Evolutionary conservation across 2,113 vertebrate genomes (phyloP), one percentile per base, ranked within the genome.

Genomic region (Tetraodon nigroviridis): DNA sequence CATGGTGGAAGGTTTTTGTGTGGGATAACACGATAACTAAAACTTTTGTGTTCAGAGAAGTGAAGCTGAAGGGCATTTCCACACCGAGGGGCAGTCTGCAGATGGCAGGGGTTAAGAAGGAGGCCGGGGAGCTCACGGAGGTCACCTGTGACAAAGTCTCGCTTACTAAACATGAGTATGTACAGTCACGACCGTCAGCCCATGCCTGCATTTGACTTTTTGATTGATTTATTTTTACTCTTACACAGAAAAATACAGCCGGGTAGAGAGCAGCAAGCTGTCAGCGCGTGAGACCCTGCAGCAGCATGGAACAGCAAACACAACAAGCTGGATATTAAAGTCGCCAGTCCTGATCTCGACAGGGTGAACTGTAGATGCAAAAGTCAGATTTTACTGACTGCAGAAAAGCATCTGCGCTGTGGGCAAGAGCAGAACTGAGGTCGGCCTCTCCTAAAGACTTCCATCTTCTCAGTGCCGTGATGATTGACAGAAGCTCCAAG

Each of bases 81-180:
- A 73, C 79, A 20, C 77, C 76, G 1, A 71, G 82, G 46, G 69
- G 75, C 37, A 85, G 79, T 58, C 57, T 87, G 22, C 89, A 89
- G 48, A 71, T 80, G n/a, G 42, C 69, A 0, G 79, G 50, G 14
- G 55, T 66, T 58, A 79, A 65, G 20, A 77, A 73, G 32, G 76
- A 75, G 8, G 74, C 27, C 3, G 72, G 65, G 42, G 55, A 51
- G 32, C 67, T 79, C 58, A 67, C 68, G 19, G 89, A 90, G 52
- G 75, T 88, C 72, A 90, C 85, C 18, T 87, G 84, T n/a, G 90
- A 92, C 82, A 90, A 90, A 64, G 89, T 81, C 5, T 82, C 84
- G 5, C 90, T 91, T 55, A 91, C 89, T 47, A 90, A 86, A 84
- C 75, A 90, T 4, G 84, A 91, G 91, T 90, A 89, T 6, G 90